Evolutionary conservation across 2,888 invertebrate genomes (phyloP).

Genomic region (Metopia argyrocephala): DNA sequence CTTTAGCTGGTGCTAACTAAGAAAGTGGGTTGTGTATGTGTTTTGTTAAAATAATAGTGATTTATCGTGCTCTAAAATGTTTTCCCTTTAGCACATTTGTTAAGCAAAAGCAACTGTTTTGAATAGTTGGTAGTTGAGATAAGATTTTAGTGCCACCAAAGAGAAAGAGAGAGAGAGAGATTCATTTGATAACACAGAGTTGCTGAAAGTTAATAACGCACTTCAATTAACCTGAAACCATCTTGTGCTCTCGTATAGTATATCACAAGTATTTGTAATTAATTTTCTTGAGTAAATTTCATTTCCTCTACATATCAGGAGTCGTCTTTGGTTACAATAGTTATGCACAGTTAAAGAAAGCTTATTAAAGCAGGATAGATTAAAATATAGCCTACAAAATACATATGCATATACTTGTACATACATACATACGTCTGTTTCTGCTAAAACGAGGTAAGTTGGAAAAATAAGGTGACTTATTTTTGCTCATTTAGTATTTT

Average conservation of each 20-base stretch:
- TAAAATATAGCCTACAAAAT: neutral
- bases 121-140: too few relatives aligned
- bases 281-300: neutral
- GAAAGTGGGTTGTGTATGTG: constrained; percentile 8
- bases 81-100: neutral
- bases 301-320: neutral
- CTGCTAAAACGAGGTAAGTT: too few relatives aligned
- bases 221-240: neutral
- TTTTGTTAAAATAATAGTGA: neutral
- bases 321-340: neutral
- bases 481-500: too few relatives aligned
- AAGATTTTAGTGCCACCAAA: neutral
- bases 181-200: neutral
- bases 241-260: neutral
- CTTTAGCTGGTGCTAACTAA: neutral
- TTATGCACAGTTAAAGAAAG: neutral
- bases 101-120: neutral
- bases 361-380: neutral
- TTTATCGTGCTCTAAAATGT: neutral
- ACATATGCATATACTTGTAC: too few relatives aligned
- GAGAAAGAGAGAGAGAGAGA: neutral
- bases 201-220: neutral
- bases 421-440: too few relatives aligned
- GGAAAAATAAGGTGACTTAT: too few relatives aligned
- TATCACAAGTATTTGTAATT: neutral